Base-by-base conservation (phyloP, 2,888 invertebrate species). In the Campoletis raptor region DNA sequence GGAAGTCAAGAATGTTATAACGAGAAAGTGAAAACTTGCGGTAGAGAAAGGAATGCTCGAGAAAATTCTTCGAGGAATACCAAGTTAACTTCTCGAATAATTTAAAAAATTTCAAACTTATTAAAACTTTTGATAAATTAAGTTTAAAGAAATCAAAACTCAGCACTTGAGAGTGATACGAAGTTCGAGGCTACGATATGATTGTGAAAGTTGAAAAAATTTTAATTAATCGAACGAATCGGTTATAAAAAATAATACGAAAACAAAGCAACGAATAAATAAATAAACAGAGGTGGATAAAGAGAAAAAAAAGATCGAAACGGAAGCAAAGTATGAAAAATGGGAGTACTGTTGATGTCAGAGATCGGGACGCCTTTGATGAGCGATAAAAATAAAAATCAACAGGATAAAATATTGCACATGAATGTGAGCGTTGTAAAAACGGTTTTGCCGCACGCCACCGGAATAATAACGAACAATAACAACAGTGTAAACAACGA, bases 321-420 rank as follows among this genome's bases (percentile, higher is more conserved):
- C 30, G 18, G 18, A 36, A 36, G 18, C 15, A 30, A 70, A n/a
- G 54, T 42, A 79, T 85, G 87, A 89, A 92, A 91, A 88, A 94
- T 94, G 94, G 94, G 94, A 89, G 94, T 94, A 87, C 91, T 93
- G 84, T 89, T 94, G 90, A 91, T 94, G 90, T 90, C 92, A 84
- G 93, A 93, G 86, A 92, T 85, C 61, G 81, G 92, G 88, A 88
- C 89, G 84, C 88, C 89, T 86, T 87, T 89, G 87, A 89, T 90
- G 82, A 91, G 90, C 85, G 83, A 88, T 6, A 74, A 79, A 52
- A 86, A 76, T 8, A 74, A 73, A 54, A 72, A 79, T 76, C 78
- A 70, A 52, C 73, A 69, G 42, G 74, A 84, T 66, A n/a, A 76
- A 69, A 82, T 69, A 67, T 85, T 88, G 74, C 92, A 89, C 80